A percentile compares a stretch with the other conserved stretches of the same genome.
phyloP scores from a whole-genome alignment of 2,888 invertebrate species.

The Callosobruchus maculatus region DNA sequence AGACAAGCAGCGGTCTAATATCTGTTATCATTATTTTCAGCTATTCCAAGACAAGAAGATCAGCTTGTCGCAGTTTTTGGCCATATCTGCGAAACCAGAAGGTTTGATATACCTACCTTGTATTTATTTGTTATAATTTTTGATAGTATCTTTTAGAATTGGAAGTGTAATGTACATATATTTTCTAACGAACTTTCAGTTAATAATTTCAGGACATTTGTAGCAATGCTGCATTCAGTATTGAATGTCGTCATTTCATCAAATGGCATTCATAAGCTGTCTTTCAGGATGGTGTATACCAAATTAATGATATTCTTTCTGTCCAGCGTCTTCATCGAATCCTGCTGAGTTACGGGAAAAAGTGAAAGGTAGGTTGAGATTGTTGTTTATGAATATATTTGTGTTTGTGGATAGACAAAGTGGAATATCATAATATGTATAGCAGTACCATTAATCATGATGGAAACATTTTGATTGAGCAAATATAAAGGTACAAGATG shows the following conservation, averaged over 20 bases:
- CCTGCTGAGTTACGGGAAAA: conserved; percentile 1
- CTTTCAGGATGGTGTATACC: not conserved
- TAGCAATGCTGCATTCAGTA: no score
- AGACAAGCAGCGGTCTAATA: no score
- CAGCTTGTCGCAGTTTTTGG: conserved; percentile 44
- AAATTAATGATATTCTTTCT: not conserved
- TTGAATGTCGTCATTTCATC: not conserved
- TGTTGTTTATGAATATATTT: not conserved
- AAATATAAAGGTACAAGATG: not conserved
- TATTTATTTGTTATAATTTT: conserved; percentile 10
- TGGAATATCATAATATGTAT: not conserved
- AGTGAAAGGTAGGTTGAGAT: not conserved
- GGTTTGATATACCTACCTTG: conserved; percentile 34
- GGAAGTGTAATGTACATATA: not conserved
- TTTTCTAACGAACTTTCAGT: conserved; percentile 4
- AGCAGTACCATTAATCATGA: not conserved
- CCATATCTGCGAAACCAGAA: conserved; percentile 42
- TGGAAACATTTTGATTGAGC: not conserved
- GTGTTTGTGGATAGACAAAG: not conserved
- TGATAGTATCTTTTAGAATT: not conserved
- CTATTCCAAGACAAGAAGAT: conserved; percentile 47
- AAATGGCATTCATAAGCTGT: not conserved
- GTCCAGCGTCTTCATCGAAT: not conserved
- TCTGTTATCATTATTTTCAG: conserved; percentile 34
- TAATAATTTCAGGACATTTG: not conserved